Evolutionary conservation across 2,113 vertebrate species (phyloP), one percentile per base, ranked within the genome.

Genomic region (Tiliqua scincoides): DNA sequence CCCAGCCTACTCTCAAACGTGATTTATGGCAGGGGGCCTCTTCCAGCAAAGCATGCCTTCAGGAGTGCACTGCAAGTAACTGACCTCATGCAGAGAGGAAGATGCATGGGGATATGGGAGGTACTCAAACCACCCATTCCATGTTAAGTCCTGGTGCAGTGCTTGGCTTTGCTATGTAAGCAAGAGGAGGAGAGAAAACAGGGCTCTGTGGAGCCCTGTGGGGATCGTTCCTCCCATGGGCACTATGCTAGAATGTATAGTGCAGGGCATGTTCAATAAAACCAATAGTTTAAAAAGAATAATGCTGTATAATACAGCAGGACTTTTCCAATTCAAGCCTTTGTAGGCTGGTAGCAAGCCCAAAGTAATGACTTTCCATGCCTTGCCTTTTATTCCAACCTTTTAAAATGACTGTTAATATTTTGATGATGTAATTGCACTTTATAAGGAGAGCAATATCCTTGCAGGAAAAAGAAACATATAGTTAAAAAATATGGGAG

Each of bases 401-500:
- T 67, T 73, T 84, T 61, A 78, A 85, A 73, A 87, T 77, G 18
- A 10, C 23, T 52, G 75, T 83, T 87, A 88, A 59, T 87, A 77
- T 87, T 90, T 89, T 90, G 43, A 78, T 89, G 79, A 79, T 85
- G 62, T 32, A 84, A 76, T 89, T 79, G 61, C 32, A 37, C 86
- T 91, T 91, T 74, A n/a, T 81, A 70, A 87, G 83, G 52, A 74
- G 59, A 65, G 37, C 25, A 43, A 65, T 85, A 75, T 85, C 78
- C 59, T 88, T 89, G 30, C 48, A 87, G 86, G 78, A 81, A 85
- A 80, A 83, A 87, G 23, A 35, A 89, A 79, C 73, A 37, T 52
- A 82, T 25, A 73, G 70, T 85, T 87, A 88, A 78, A 88, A 89
- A 72, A 88, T 80, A 65, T 85, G 86, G 37, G 32, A 57, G 65